Evolutionary conservation across 2,888 invertebrate genomes (phyloP).

Genomic region (Terebella lapidaria): DNA sequence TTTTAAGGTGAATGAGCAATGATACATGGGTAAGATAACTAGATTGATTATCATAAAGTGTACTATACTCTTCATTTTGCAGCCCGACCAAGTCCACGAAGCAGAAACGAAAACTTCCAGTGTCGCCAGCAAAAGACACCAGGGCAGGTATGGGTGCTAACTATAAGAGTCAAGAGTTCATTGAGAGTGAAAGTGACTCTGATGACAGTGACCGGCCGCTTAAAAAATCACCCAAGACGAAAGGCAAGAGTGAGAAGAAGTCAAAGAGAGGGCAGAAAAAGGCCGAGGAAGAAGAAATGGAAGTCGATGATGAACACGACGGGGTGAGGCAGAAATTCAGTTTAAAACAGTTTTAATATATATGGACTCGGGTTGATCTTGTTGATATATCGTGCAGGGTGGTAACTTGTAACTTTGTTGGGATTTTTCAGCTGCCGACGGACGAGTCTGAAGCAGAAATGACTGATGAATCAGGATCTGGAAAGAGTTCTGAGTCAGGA

Average conservation of each 20-base stretch:
- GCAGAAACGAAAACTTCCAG: too few species aligned
- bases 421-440: not conserved
- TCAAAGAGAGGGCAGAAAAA: too few species aligned
- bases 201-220: too few species aligned
- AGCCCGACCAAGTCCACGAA: too few species aligned
- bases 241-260: too few species aligned
- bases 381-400: too few species aligned
- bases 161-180: conserved; percentile 90
- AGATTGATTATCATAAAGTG: too few species aligned
- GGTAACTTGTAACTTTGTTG: too few species aligned
- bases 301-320: not conserved
- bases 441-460: not conserved
- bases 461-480: not conserved
- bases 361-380: not conserved
- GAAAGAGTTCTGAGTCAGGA: not conserved
- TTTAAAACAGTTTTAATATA: not conserved
- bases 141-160: conserved; percentile 56
- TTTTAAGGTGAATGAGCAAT: too few species aligned
- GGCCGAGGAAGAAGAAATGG: not conserved
- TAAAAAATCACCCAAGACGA: too few species aligned
- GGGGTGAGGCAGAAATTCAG: not conserved
- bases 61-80: too few species aligned
- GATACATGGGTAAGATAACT: too few species aligned
- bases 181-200: conserved; percentile 56
- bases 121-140: not conserved